phyloP scores from a whole-genome alignment of 1,140 invertebrate species.

The Rhagoletis zephyria region DNA sequence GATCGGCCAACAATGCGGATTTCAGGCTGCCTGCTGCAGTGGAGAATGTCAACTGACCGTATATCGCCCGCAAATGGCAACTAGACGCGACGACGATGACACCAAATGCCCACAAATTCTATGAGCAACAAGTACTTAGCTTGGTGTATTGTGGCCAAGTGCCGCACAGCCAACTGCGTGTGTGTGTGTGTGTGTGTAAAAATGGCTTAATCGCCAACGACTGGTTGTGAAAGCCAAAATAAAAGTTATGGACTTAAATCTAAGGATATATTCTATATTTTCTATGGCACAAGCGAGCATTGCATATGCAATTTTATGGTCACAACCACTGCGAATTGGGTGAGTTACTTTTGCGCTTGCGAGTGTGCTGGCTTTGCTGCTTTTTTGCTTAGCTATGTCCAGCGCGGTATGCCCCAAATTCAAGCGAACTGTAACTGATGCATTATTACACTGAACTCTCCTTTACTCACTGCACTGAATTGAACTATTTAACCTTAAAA shows the following conservation, averaged over 20 bases:
- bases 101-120: conserved; percentile 36
- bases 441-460: conserved; percentile 6
- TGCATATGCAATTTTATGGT: conserved; percentile 15
- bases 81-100: conserved; percentile 23
- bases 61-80: conserved; percentile 31
- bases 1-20: conserved; percentile 34
- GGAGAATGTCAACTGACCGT: conserved; percentile 28
- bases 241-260: conserved; percentile 27
- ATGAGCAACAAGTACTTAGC: conserved; percentile 11
- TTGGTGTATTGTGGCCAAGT: neutral
- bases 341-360: conserved; percentile 36
- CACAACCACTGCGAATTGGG: conserved; percentile 49
- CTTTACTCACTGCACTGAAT: neutral
- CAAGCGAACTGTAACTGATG: neutral
- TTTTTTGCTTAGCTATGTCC: neutral
- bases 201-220: conserved; percentile 33
- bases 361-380: neutral
- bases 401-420: conserved; percentile 33
- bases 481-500: conserved; percentile 48
- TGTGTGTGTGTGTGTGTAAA: neutral
- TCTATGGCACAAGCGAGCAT: neutral
- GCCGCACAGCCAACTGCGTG: neutral
- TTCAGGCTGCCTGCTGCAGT: neutral
- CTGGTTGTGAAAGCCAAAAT: conserved; percentile 50
- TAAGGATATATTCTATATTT: neutral